Percentiles rank a stretch among this genome's conserved stretches.
phyloP scores from a whole-genome alignment of 2,113 vertebrate species.

The Cynocephalus volans region DNA sequence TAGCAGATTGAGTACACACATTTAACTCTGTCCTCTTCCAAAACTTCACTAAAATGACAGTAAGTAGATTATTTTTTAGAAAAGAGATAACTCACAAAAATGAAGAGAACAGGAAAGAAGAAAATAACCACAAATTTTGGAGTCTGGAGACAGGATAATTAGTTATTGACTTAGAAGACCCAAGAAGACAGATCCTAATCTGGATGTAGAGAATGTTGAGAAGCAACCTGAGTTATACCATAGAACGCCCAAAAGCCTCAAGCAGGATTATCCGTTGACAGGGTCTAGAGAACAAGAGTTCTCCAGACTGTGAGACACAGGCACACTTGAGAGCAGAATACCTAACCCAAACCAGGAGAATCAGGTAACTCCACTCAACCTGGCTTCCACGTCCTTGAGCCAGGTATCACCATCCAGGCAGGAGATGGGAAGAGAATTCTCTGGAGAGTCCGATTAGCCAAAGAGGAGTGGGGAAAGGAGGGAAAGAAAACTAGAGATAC shows the following conservation, averaged over 20 bases:
- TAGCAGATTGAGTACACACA: not conserved
- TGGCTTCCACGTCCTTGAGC: not conserved
- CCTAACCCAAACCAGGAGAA: not conserved
- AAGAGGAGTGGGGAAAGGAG: not conserved
- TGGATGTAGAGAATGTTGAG: not conserved
- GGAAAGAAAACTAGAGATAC: not conserved
- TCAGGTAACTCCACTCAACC: not conserved
- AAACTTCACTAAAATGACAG: slow-evolving; percentile 17
- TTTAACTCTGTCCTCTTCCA: not conserved
- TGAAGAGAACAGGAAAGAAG: not conserved
- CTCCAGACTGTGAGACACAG: not conserved
- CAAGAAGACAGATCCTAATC: not conserved
- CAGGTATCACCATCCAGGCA: not conserved
- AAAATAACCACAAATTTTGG: not conserved
- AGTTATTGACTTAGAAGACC: not conserved
- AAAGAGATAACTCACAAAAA: not conserved
- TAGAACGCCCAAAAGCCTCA: not conserved
- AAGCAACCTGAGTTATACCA: not conserved
- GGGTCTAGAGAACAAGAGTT: not conserved
- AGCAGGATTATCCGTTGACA: not conserved
- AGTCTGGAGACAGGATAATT: not conserved
- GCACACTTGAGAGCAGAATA: not conserved
- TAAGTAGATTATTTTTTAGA: not conserved
- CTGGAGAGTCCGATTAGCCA: not conserved
- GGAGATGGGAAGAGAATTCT: not conserved